These are phyloP conservation scores for Drosophila bifasciata DNA, from an alignment of 1,140 invertebrate species.

Conservation along the genomic window DNA sequence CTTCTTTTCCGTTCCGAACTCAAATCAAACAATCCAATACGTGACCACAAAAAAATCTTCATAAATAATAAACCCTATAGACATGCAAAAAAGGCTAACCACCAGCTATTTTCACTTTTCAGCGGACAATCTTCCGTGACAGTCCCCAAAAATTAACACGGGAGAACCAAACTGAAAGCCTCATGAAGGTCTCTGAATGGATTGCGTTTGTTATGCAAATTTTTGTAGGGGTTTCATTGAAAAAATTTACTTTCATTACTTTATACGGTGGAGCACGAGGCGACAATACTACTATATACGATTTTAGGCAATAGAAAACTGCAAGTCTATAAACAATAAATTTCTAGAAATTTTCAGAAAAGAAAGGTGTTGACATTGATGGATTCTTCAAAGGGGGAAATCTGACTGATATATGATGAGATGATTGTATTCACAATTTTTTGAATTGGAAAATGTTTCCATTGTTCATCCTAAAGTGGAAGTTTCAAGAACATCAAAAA, in stretches of 20 bases:
- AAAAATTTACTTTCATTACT: constrained; percentile 78
- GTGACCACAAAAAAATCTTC: constrained; percentile 29
- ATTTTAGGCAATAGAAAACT: constrained; percentile 56
- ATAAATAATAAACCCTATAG: constrained; percentile 46
- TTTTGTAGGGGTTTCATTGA: constrained; percentile 58
- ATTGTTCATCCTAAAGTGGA: too few relatives aligned
- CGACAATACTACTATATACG: constrained; percentile 8
- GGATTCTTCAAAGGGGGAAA: neutral
- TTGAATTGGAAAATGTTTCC: too few relatives aligned
- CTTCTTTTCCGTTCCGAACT: constrained; percentile 41
- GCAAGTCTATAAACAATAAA: neutral
- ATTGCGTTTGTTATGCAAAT: constrained; percentile 67
- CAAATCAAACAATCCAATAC: constrained; percentile 26
- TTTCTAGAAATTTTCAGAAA: constrained; percentile 7
- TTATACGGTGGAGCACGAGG: constrained; percentile 38
- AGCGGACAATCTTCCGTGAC: constrained; percentile 26
- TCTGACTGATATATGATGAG: too few relatives aligned
- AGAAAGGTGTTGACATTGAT: constrained; percentile 22
- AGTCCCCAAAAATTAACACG: constrained; percentile 28
- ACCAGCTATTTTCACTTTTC: constrained; percentile 69
- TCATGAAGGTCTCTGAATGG: constrained; percentile 25
- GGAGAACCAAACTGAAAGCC: constrained; percentile 14
- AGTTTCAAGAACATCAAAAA: too few relatives aligned
- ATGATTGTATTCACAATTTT: too few relatives aligned
- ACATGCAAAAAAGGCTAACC: constrained; percentile 72